Conservation (phyloP, 2,797 vertebrate species). For the Ceyx erithaca region DNA sequence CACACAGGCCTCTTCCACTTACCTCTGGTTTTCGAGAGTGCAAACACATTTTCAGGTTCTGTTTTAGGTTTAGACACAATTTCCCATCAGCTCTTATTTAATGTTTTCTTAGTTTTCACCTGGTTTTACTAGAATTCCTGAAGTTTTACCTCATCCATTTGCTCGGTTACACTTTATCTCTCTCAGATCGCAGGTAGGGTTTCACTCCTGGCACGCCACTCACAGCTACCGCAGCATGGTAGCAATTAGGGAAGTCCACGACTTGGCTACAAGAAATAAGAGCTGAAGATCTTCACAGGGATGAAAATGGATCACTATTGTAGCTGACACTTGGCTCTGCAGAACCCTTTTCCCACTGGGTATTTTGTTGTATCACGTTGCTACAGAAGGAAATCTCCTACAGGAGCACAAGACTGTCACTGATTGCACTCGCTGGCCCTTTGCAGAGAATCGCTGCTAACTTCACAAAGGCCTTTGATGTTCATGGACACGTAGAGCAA, state of each 20-base stretch:
- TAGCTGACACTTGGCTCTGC: not conserved
- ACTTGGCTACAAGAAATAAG: not conserved
- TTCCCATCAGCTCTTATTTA: not conserved
- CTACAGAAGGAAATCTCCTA: not conserved
- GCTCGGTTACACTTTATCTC: not conserved
- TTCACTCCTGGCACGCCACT: not conserved
- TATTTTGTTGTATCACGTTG: not conserved
- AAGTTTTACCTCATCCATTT: not conserved
- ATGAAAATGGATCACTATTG: not conserved
- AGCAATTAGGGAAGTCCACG: not conserved
- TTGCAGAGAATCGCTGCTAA: not conserved
- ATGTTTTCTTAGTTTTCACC: constrained; percentile 9
- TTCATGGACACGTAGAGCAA: not conserved
- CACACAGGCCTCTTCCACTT: accelerated
- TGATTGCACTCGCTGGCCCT: not conserved
- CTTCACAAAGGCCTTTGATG: constrained; percentile 18
- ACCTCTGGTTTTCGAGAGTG: not conserved
- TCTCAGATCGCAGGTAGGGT: not conserved
- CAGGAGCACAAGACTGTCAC: not conserved
- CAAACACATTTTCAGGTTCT: not conserved
- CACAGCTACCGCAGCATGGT: not conserved
- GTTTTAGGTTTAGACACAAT: not conserved
- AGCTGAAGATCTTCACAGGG: not conserved
- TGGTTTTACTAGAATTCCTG: constrained; percentile 23
- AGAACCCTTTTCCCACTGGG: not conserved